Conservation (phyloP, 2,888 invertebrate species). For the Neria commutata region DNA sequence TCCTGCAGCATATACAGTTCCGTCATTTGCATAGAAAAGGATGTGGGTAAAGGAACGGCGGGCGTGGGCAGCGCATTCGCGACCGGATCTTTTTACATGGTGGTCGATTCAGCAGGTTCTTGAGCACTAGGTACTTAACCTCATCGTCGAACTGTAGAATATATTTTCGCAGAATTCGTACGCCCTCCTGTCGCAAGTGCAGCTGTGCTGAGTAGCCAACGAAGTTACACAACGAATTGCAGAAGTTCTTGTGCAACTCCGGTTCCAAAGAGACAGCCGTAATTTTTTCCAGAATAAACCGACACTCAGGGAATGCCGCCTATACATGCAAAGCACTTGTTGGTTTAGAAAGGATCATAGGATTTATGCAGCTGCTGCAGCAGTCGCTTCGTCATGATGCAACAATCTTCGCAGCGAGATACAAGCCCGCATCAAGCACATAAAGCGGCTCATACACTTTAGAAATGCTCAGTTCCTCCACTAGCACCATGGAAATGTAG, state of each 20-base stretch:
- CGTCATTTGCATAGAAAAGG: slow-evolving; percentile 67
- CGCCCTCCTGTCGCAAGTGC: slow-evolving; percentile 68
- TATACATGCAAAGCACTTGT: too few relatives aligned
- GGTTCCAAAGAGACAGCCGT: slow-evolving; percentile 67
- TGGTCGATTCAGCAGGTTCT: slow-evolving; percentile 73
- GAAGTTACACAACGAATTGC: slow-evolving; percentile 67
- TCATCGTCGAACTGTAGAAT: slow-evolving; percentile 72
- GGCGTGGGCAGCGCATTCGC: slow-evolving; percentile 63
- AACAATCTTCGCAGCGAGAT: slow-evolving; percentile 64
- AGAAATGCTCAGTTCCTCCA: slow-evolving; percentile 65
- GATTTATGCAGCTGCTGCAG: slow-evolving; percentile 35
- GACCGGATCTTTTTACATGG: slow-evolving; percentile 76
- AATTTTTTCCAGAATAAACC: too few relatives aligned
- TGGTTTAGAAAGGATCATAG: too few relatives aligned
- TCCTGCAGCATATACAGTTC: slow-evolving; percentile 63
- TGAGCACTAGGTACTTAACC: slow-evolving; percentile 74
- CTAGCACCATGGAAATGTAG: slow-evolving; percentile 73
- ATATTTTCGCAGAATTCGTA: slow-evolving; percentile 69
- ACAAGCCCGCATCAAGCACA: slow-evolving; percentile 69
- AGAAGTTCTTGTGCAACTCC: slow-evolving; percentile 68
- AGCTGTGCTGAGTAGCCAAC: slow-evolving; percentile 72
- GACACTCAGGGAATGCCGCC: too few relatives aligned
- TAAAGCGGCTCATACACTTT: slow-evolving; percentile 62
- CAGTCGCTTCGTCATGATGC: slow-evolving; percentile 41
- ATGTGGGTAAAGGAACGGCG: slow-evolving; percentile 57